Percentiles rank a stretch among this genome's conserved stretches.
These are phyloP conservation scores for Callocephalon fimbriatum DNA, from an alignment of 2,113 vertebrate genomes.

Conservation along the genomic window DNA sequence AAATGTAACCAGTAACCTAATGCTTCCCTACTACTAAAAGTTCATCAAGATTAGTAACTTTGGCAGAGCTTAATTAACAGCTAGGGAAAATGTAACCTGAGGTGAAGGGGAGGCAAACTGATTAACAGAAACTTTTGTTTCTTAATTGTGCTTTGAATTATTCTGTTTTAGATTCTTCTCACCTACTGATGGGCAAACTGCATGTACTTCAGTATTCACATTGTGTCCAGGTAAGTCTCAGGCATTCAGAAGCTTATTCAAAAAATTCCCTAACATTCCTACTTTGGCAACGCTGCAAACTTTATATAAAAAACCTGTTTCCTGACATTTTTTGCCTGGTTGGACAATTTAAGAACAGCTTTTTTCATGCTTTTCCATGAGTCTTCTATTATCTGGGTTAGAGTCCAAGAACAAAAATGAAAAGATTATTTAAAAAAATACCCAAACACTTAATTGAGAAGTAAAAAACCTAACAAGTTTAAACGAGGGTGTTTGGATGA, in stretches of 20 bases:
- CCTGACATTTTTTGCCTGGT: not conserved
- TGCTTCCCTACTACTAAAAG: not conserved
- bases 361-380: not conserved
- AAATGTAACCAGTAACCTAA: not conserved
- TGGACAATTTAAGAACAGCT: not conserved
- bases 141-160: slow-evolving; percentile 34
- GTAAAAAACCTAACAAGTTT: not conserved
- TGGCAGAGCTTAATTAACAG: slow-evolving; percentile 35
- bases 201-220: not conserved
- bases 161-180: not conserved
- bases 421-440: not conserved
- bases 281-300: not conserved
- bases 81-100: slow-evolving; percentile 21
- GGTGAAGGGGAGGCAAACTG: not conserved
- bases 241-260: not conserved
- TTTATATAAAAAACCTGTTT: not conserved
- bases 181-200: not conserved
- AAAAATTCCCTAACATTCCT: not conserved
- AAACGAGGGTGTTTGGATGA: rapidly evolving
- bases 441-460: not conserved
- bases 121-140: slow-evolving; percentile 47
- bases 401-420: not conserved
- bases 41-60: slow-evolving; percentile 41
- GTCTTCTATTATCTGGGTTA: not conserved
- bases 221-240: not conserved